These are phyloP conservation scores for Scyliorhinus canicula DNA, from an alignment of 2,797 vertebrate genomes.

Conservation along the genomic window DNA sequence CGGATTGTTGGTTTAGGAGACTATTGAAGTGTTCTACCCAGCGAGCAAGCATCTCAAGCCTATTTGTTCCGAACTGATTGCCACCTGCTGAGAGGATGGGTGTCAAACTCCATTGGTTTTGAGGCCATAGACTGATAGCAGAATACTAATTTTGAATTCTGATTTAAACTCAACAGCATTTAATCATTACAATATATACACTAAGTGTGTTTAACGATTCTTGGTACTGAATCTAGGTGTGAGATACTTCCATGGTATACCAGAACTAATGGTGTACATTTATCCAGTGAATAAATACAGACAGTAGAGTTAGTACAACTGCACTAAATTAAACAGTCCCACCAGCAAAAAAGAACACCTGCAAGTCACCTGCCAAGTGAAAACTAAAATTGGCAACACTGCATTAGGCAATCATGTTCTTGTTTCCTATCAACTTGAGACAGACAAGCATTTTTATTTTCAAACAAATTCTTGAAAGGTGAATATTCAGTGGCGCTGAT, in stretches of 20 bases:
- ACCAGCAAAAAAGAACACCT: slow-evolving; percentile 1
- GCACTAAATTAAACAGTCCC: background rate
- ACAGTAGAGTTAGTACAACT: background rate
- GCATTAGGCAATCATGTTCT: slow-evolving; percentile 21
- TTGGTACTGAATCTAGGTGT: too few species aligned
- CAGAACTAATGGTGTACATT: too few species aligned
- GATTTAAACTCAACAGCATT: background rate
- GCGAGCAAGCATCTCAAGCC: too few species aligned
- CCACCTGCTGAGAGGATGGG: too few species aligned
- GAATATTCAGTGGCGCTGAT: background rate
- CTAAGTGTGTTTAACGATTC: background rate
- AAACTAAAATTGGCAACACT: slow-evolving; percentile 13
- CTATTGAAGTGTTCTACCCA: too few species aligned
- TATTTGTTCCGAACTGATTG: too few species aligned
- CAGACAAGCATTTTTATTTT: slow-evolving; percentile 23
- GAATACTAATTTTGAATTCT: background rate
- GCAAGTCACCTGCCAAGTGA: slow-evolving; percentile 23
- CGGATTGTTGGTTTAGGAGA: too few species aligned
- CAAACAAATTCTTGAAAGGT: slow-evolving; percentile 10
- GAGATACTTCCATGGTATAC: background rate
- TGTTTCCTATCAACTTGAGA: slow-evolving; percentile 23
- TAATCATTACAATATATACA: background rate
- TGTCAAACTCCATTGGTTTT: background rate
- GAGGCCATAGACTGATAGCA: background rate
- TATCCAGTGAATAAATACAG: background rate